Conservation (phyloP, 2,113 vertebrate genomes). For the Sylvietta virens region DNA sequence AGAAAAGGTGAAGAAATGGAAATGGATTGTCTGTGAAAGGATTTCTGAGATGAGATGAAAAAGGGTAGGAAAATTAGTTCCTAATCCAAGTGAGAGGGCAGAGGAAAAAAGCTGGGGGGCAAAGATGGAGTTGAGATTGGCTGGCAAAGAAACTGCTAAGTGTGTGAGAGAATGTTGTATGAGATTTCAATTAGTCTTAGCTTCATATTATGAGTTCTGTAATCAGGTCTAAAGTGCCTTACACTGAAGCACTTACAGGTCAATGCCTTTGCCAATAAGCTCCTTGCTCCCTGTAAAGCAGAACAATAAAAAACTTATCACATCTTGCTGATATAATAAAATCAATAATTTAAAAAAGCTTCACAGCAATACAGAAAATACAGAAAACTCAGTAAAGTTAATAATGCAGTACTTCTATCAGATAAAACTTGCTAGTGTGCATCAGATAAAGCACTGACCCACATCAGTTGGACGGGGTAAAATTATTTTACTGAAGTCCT, state of each 20-base stretch:
- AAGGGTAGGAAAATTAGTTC: background rate
- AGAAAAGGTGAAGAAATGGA: background rate
- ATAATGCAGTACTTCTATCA: background rate
- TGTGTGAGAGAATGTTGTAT: background rate
- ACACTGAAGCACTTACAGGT: background rate
- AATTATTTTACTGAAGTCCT: background rate
- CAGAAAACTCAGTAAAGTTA: background rate
- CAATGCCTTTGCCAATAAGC: background rate
- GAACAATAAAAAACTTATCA: background rate
- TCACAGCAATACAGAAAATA: background rate
- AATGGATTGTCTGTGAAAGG: background rate
- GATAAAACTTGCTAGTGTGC: background rate
- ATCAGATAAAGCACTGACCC: background rate
- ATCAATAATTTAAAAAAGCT: background rate
- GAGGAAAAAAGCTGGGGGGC: background rate
- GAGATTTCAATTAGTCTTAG: background rate
- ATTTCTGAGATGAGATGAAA: background rate
- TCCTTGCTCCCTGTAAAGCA: background rate
- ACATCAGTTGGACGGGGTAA: background rate
- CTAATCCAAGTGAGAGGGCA: background rate
- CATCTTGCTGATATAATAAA: background rate
- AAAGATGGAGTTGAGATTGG: background rate
- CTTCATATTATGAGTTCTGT: background rate
- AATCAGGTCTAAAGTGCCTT: background rate
- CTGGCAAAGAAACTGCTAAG: background rate